Base-by-base conservation (phyloP, 2,113 vertebrate genomes). In the Ciconia maguari region DNA sequence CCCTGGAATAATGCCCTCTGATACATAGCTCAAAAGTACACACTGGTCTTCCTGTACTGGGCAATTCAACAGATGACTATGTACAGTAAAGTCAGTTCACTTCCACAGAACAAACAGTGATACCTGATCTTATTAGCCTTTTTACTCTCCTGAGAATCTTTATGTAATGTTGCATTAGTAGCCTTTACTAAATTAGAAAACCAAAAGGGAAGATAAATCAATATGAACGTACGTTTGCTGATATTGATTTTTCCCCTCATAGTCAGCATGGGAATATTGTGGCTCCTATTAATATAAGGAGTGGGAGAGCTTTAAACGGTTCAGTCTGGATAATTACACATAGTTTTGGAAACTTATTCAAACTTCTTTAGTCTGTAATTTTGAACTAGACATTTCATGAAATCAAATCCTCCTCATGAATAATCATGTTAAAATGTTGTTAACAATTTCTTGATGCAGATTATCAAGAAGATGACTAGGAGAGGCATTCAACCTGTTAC, bases 121-220 rank as follows among this genome's bases (percentile, higher is more conserved):
- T 87, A 96, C 72, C 86, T 88, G 72, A 77, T 96, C 85, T 54
- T 87, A 68, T 83, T 79, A 92, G 89, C 82, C 54, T 32, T 87
- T 83, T 27, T 42, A 26, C 36, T 95, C 91, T 93, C 93, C 93
- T 60, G 93, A 95, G 95, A 86, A 96, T 95, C 96, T 97, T 97
- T 97, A 93, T 95, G 84, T 91, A 97, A 90, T 69, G 78, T 94
- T 91, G 83, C 83, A 91, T 94, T 96, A 93, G 94, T 64, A 96
- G 87, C 95, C 94, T 84, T 97, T 93, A 95, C 95, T 96, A 96
- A 97, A 97, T 96, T 97, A 93, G 95, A 92, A 93, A 96, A 61
- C 71, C 95, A 94, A 81, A 96, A 93, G 87, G 95, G 94, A 95
- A 90, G 80, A 97, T 94, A 96, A 97, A 97, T 97, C 96, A 94